Conservation (phyloP, 1,140 invertebrate species). For the Ptiloglossa arizonensis region DNA sequence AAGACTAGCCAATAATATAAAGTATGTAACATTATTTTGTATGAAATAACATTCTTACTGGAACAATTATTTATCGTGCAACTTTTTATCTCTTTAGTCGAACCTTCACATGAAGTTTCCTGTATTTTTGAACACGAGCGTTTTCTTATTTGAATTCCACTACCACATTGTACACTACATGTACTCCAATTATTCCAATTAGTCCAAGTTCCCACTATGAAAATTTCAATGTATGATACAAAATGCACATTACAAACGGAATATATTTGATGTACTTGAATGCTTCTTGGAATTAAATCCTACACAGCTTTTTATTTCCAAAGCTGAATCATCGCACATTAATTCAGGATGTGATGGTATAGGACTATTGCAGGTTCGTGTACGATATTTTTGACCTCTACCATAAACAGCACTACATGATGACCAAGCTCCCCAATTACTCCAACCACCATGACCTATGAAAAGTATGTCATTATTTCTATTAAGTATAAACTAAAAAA, state of each 20-base stretch:
- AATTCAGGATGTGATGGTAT: conserved; percentile 29
- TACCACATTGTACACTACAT: conserved; percentile 37
- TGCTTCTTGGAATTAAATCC: conserved; percentile 32
- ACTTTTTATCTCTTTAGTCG: conserved; percentile 14
- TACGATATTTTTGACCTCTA: conserved; percentile 41
- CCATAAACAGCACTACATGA: conserved; percentile 32
- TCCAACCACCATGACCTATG: conserved; percentile 42
- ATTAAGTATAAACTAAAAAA: background rate
- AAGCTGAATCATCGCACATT: conserved; percentile 18
- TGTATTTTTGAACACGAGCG: conserved; percentile 31
- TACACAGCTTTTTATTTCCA: conserved; percentile 17
- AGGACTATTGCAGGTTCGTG: conserved; percentile 39
- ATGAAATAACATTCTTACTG: too few species aligned
- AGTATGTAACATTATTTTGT: background rate
- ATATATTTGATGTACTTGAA: background rate
- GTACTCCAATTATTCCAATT: conserved; percentile 29
- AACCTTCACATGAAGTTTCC: conserved; percentile 26
- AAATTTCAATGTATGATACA: background rate
- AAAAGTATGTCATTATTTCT: background rate
- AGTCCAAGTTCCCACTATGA: conserved; percentile 29
- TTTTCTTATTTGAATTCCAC: conserved; percentile 21
- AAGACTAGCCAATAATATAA: background rate
- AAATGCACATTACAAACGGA: background rate
- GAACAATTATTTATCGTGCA: conserved; percentile 42
- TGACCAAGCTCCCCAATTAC: conserved; percentile 37